These are phyloP conservation scores for Himalopsyche tibetana DNA, from an alignment of 2,888 invertebrate species.

Conservation along the genomic window DNA sequence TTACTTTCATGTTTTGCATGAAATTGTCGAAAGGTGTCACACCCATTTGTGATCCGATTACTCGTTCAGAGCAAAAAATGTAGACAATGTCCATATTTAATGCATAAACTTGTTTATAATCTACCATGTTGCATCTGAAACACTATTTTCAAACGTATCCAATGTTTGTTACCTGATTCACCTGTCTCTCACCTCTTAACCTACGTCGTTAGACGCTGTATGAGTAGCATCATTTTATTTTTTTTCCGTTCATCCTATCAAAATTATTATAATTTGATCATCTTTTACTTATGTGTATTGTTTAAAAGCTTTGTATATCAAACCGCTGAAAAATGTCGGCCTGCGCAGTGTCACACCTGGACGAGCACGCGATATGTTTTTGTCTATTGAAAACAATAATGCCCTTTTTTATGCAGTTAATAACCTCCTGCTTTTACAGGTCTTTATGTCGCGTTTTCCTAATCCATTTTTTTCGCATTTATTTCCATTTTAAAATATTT, in stretches of 20 bases:
- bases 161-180: background rate
- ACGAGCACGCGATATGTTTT: conserved; percentile 33
- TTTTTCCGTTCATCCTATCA: background rate
- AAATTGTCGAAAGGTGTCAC: conserved; percentile 56
- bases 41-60: conserved; percentile 48
- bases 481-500: too few relatives aligned
- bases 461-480: too few relatives aligned
- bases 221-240: background rate
- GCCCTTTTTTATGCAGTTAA: background rate
- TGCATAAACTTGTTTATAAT: background rate
- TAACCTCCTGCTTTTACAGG: background rate
- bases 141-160: background rate
- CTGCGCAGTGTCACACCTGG: conserved; percentile 47
- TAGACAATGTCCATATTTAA: background rate
- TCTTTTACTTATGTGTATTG: too few relatives aligned
- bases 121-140: too few relatives aligned
- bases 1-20: conserved; percentile 45
- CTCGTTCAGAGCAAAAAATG: background rate
- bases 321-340: too few relatives aligned
- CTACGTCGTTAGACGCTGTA: background rate
- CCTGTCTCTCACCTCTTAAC: background rate
- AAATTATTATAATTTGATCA: background rate
- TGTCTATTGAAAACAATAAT: conserved; percentile 2
- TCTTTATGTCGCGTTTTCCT: background rate
- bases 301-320: too few relatives aligned